Conservation (phyloP, 1,140 invertebrate species). For the Acromyrmex echinatior region DNA sequence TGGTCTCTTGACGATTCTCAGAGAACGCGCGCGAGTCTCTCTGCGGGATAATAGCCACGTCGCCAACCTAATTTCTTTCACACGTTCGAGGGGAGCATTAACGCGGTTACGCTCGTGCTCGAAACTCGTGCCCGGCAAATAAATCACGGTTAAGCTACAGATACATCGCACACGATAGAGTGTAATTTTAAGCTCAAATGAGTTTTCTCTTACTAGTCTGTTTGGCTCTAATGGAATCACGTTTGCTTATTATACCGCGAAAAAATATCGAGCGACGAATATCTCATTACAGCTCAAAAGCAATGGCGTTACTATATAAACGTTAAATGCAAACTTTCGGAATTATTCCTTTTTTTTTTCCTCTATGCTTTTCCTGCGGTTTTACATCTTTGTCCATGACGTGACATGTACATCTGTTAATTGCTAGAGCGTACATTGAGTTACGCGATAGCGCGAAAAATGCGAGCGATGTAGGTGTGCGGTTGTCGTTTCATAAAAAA, state of each 20-base stretch:
- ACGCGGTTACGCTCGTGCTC: conserved; percentile 12
- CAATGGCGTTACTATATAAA: background rate
- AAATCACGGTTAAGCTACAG: conserved; percentile 32
- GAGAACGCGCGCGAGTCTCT: background rate
- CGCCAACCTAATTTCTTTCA: conserved; percentile 44
- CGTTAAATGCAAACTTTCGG: conserved; percentile 15
- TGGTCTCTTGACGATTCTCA: background rate
- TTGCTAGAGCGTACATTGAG: conserved; percentile 1
- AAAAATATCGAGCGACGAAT: conserved; percentile 21
- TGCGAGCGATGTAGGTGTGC: background rate
- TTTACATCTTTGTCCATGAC: background rate
- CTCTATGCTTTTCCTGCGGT: background rate
- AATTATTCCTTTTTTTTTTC: background rate
- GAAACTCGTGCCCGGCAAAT: conserved; percentile 31
- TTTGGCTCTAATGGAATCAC: conserved; percentile 32
- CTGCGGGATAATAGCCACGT: conserved; percentile 11
- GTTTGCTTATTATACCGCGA: conserved; percentile 27
- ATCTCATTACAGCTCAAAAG: conserved; percentile 9
- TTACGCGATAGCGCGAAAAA: conserved; percentile 44
- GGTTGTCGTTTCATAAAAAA: conserved; percentile 36
- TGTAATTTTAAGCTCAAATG: conserved; percentile 42
- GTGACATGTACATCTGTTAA: conserved; percentile 17
- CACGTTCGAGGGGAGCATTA: conserved; percentile 2
- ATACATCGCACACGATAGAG: background rate
- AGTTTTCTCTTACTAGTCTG: conserved; percentile 4